Evolutionary conservation across 2,113 vertebrate genomes (phyloP).

Genomic region (Natator depressus): DNA sequence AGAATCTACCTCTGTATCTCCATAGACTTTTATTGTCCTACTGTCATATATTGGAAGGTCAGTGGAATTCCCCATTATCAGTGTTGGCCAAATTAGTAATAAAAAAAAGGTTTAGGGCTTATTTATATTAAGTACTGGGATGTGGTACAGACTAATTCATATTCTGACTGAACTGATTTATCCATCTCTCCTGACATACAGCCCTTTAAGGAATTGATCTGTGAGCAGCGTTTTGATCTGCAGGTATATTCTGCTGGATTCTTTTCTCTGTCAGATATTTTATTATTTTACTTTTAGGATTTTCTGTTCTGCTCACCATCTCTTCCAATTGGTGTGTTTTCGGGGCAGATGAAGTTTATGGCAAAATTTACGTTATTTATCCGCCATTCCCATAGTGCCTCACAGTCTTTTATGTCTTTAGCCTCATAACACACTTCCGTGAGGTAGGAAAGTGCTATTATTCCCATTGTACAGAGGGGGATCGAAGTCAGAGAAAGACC

Average conservation of each 20-base stretch:
- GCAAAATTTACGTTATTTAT: not conserved
- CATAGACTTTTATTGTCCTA: not conserved
- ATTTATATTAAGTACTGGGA: not conserved
- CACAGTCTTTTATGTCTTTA: not conserved
- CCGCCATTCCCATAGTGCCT: not conserved
- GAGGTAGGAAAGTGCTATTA: not conserved
- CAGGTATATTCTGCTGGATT: not conserved
- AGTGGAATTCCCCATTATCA: not conserved
- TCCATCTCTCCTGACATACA: not conserved
- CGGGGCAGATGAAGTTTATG: not conserved
- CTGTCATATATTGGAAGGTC: rapidly evolving
- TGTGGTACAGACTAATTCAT: not conserved
- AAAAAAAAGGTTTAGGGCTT: not conserved
- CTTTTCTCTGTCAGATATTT: not conserved
- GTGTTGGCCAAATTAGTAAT: not conserved
- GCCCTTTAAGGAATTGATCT: not conserved
- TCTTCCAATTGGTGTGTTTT: not conserved
- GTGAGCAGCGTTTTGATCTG: not conserved
- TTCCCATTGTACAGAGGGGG: not conserved
- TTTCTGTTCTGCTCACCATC: not conserved
- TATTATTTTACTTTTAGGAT: not conserved
- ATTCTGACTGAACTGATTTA: not conserved
- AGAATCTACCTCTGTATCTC: not conserved
- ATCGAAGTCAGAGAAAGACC: not conserved
- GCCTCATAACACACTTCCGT: not conserved